Evolutionary conservation across 2,113 vertebrate genomes (phyloP).

Genomic region (Saguinus imperator): DNA sequence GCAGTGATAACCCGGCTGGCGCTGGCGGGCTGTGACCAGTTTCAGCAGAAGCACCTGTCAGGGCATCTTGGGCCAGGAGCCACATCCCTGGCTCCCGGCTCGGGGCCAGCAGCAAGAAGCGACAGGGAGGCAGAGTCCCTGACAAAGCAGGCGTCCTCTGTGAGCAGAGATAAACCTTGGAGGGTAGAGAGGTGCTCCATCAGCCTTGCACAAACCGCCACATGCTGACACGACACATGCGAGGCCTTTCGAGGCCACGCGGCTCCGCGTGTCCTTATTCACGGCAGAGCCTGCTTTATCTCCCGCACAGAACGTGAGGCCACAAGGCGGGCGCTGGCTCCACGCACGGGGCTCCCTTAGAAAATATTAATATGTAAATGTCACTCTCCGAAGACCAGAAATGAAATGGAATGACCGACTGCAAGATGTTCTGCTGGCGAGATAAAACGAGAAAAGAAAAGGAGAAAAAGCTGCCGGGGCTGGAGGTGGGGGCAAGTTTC

Average conservation of each 20-base stretch:
- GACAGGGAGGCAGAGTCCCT: conserved; percentile 81
- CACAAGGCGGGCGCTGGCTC: conserved; percentile 82
- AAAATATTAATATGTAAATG: conserved; percentile 87
- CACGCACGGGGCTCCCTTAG: conserved; percentile 73
- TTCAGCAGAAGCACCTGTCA: conserved; percentile 76
- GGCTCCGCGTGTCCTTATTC: conserved; percentile 83
- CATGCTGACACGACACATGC: conserved; percentile 85
- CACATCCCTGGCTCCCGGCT: conserved; percentile 60
- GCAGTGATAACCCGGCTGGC: conserved; percentile 83
- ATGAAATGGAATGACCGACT: conserved; percentile 69
- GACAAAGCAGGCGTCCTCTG: conserved; percentile 85
- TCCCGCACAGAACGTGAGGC: conserved; percentile 83
- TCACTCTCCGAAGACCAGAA: conserved; percentile 82
- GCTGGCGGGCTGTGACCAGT: conserved; percentile 67
- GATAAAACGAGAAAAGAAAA: conserved; percentile 63
- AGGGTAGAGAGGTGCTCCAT: conserved; percentile 70
- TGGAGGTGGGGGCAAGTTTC: background rate
- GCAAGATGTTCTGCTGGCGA: conserved; percentile 54
- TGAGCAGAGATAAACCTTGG: conserved; percentile 84
- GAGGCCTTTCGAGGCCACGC: conserved; percentile 81
- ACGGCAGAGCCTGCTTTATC: conserved; percentile 84
- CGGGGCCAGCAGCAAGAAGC: conserved; percentile 77
- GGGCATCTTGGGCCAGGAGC: conserved; percentile 73
- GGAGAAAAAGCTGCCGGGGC: background rate
- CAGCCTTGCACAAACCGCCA: conserved; percentile 79